Base-by-base conservation (phyloP, 2,888 invertebrate species). In the Ichneumoninae sp. region DNA sequence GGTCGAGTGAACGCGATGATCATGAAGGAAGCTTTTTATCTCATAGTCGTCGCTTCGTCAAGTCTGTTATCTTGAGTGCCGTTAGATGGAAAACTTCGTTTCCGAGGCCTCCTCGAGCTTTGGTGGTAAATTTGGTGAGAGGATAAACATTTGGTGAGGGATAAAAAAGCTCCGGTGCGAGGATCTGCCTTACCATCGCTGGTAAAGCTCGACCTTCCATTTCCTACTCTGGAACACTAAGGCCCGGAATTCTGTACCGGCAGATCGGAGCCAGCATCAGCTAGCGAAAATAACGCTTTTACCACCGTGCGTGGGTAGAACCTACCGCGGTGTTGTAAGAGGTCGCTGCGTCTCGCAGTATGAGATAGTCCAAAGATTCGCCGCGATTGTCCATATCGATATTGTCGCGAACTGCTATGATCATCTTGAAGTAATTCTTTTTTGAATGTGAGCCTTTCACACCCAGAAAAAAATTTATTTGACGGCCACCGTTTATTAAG, bases 101-200 rank as follows among this genome's bases (percentile, higher is more conserved):
- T 57, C 57, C 22, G 19, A 75, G 33, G 7, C 40, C 22, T 44
- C 22, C 0, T 65, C 2, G 33, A 30, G 10, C 30, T 75, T 62
- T 4, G 6, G 33, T 50, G 65, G 44, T 72, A 33, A 47, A 50
- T 57, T 26, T n/a, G 0, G 40, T 3, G 19, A 13, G 19, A 3
- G 5, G 47, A 8, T 16, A 68, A 69, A n/a, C 50, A 40, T 26
- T 10, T 19, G 10, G 16, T 22, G 40, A 65, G 19, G 8, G n/a
- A 22, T 33, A 10, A 26, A 62, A 68, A 76, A 54, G 60, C 57
- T 78, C 52, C 6, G 13, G 68, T n/a, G 22, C n/a, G 22, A 68
- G 16, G n/a, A 60, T n/a, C 82, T 79, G 40, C 68, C 5, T 84
- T 82, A 80, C 72, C 84, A 66, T 68, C 79, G 30, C 50, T 10